phyloP scores from a whole-genome alignment of 2,797 vertebrate species.

The Aeoliscus strigatus region DNA sequence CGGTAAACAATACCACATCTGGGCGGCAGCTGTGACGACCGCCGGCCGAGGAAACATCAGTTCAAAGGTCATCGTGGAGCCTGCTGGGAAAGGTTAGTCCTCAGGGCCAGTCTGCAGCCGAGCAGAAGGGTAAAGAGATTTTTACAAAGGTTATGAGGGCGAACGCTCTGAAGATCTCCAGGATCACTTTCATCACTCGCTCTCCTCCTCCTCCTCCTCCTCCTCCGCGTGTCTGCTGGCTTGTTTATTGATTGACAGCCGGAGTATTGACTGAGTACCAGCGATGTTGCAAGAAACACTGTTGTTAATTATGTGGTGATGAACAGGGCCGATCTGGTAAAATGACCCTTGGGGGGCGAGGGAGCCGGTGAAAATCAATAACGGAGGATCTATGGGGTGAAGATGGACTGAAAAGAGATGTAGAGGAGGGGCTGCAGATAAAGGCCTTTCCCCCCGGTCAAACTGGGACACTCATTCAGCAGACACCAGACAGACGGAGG shows the following conservation, averaged over 20 bases:
- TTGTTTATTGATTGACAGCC: slow-evolving; percentile 69
- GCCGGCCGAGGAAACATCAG: slow-evolving; percentile 96
- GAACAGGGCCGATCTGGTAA: slow-evolving; percentile 72
- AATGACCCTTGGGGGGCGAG: slow-evolving; percentile 66
- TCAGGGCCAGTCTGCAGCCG: slow-evolving; percentile 20
- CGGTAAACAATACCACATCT: slow-evolving; percentile 94
- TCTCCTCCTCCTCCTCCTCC: slow-evolving; percentile 17
- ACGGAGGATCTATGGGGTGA: slow-evolving; percentile 63
- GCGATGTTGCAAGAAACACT: slow-evolving; percentile 62
- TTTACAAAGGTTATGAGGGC: slow-evolving; percentile 56
- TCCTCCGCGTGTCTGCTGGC: slow-evolving; percentile 14
- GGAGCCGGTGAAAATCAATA: slow-evolving; percentile 59
- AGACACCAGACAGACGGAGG: slow-evolving; percentile 6
- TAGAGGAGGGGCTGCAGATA: slow-evolving; percentile 38
- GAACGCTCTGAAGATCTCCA: slow-evolving; percentile 30
- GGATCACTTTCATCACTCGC: slow-evolving; percentile 31
- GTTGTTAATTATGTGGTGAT: slow-evolving; percentile 80
- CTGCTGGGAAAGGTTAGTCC: slow-evolving; percentile 89
- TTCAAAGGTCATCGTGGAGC: slow-evolving; percentile 93
- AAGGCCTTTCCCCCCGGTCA: slow-evolving; percentile 33
- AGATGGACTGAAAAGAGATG: slow-evolving; percentile 53
- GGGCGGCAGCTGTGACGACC: slow-evolving; percentile 96
- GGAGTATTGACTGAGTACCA: slow-evolving; percentile 63
- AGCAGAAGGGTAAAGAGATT: slow-evolving; percentile 35
- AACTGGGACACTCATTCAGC: slow-evolving; percentile 22